Evolutionary conservation across 2,113 vertebrate species (phyloP).

Genomic region (Nanorana parkeri): DNA sequence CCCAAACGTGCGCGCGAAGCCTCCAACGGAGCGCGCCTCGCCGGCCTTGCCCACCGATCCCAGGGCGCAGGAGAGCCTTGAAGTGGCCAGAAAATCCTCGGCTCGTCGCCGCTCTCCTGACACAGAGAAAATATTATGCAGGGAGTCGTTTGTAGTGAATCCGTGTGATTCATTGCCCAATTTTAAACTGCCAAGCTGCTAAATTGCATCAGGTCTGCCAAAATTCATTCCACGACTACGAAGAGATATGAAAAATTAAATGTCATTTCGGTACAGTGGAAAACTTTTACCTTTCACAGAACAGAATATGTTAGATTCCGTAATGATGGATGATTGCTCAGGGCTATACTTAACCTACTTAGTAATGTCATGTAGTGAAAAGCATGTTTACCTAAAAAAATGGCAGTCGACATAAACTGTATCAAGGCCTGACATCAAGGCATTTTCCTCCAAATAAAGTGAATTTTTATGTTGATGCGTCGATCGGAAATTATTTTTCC

Average conservation of each 20-base stretch:
- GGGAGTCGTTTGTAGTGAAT: conserved; percentile 97
- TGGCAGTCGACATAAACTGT: conserved; percentile 99
- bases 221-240: conserved; percentile 99
- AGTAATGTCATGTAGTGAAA: conserved; percentile 99
- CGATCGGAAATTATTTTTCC: conserved; percentile 86
- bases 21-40: conserved; percentile 74
- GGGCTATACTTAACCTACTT: conserved; percentile 99
- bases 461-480: conserved; percentile 99
- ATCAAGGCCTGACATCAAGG: conserved; percentile 98
- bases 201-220: conserved; percentile 99
- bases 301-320: conserved; percentile 95
- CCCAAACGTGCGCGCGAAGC: conserved; percentile 67
- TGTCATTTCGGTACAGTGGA: conserved; percentile 98
- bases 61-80: conserved; percentile 82
- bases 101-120: conserved; percentile 87
- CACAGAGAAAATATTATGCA: conserved; percentile 99
- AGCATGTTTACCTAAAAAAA: conserved; percentile 99
- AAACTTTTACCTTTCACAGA: conserved; percentile 99
- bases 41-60: conserved; percentile 63
- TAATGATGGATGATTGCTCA: conserved; percentile 98
- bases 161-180: conserved; percentile 99
- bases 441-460: conserved; percentile 98
- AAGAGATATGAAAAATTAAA: conserved; percentile 99
- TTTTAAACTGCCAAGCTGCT: conserved; percentile 99
- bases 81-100: conserved; percentile 86